Evolutionary conservation across 2,113 vertebrate genomes (phyloP).

Genomic region (Plecotus auritus): DNA sequence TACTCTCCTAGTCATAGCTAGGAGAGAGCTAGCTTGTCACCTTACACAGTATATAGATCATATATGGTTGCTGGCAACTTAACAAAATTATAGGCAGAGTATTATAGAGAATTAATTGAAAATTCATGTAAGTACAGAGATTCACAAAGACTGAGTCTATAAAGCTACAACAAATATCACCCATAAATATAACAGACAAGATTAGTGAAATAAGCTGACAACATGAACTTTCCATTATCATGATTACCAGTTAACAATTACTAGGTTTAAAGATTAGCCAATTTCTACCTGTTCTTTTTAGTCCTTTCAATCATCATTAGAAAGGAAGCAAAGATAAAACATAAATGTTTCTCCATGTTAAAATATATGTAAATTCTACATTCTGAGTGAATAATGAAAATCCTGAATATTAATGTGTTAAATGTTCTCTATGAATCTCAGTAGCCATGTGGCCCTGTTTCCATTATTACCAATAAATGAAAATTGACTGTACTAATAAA

Average conservation of each 20-base stretch:
- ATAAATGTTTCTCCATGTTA: background rate
- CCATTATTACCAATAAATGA: constrained; percentile 57
- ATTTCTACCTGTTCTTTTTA: background rate
- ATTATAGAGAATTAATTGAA: background rate
- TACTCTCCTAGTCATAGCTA: background rate
- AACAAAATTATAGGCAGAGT: background rate
- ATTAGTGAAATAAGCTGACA: constrained; percentile 19
- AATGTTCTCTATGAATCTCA: background rate
- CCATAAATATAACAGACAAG: background rate
- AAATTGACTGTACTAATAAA: constrained; percentile 60
- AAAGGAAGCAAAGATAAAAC: constrained; percentile 3
- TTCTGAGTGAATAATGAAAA: background rate
- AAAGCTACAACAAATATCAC: background rate
- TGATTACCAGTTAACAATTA: background rate
- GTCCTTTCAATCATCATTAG: background rate
- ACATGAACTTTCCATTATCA: background rate
- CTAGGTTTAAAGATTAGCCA: background rate
- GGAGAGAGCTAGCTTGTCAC: background rate
- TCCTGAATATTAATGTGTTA: background rate
- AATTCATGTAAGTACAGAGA: background rate
- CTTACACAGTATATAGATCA: background rate
- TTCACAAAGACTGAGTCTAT: background rate
- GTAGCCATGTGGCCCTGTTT: constrained; percentile 43
- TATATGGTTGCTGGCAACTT: background rate
- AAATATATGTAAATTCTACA: background rate